These are phyloP conservation scores for Tuberolachnus salignus DNA, from an alignment of 2,888 invertebrate genomes.

Conservation along the genomic window DNA sequence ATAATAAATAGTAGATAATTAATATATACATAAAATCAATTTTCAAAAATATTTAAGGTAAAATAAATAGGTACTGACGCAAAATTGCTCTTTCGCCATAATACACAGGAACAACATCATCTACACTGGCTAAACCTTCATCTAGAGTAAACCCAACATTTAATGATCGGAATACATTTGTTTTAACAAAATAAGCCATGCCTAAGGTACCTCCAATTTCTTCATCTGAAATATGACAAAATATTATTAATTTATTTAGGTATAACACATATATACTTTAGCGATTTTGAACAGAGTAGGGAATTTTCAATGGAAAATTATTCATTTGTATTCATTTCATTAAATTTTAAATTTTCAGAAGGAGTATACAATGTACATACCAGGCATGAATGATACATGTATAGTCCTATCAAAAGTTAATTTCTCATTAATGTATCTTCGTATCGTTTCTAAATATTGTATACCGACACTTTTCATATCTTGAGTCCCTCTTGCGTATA, in stretches of 20 bases:
- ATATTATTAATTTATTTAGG: neutral
- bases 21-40: too few relatives aligned
- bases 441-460: slow-evolving; percentile 75
- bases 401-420: slow-evolving; percentile 69
- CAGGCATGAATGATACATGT: slow-evolving; percentile 75
- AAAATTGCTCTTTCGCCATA: slow-evolving; percentile 81
- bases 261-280: too few relatives aligned
- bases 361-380: slow-evolving; percentile 61
- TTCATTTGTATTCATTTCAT: too few relatives aligned
- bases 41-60: too few relatives aligned
- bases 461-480: slow-evolving; percentile 86
- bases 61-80: slow-evolving; percentile 71
- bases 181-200: slow-evolving; percentile 77
- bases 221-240: slow-evolving; percentile 71
- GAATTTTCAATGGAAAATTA: too few relatives aligned
- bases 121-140: slow-evolving; percentile 80
- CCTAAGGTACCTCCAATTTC: slow-evolving; percentile 85
- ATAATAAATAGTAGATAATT: too few relatives aligned
- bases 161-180: slow-evolving; percentile 74
- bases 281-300: too few relatives aligned
- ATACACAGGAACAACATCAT: slow-evolving; percentile 71
- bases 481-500: slow-evolving; percentile 84
- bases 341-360: slow-evolving; percentile 40
- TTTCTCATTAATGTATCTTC: slow-evolving; percentile 67
- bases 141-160: slow-evolving; percentile 86